Evolutionary conservation across 2,113 vertebrate genomes (phyloP), one percentile per base, ranked within the genome.

Genomic region (Lampris incognitus): DNA sequence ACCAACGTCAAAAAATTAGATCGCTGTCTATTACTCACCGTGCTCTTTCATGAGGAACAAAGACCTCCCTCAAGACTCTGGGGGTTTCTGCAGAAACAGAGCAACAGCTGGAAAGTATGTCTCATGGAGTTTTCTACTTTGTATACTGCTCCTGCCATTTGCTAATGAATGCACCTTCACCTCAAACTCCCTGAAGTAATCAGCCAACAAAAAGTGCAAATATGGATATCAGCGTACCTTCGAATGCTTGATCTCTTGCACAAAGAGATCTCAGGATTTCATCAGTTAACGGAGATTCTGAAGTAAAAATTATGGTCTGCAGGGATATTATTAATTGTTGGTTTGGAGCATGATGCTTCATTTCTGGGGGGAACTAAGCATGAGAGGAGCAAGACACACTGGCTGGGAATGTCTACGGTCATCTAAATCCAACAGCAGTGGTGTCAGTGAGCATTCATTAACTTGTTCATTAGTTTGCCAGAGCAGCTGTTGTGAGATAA

Each of bases 381-480:
- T 63, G 13, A 41, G 46, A 60, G 4, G 4, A 44, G 48, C 52
- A 8, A 70, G 50, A 37, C 6, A 60, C 44, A 49, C 38, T 41
- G 2, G 48, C 48, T 60, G 74, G 24, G 24, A 24, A 24, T 24
- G 24, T 46, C 44, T 46, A 4, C 44, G 4, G 4, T 46, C 44
- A 1, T 46, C 5, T n/a, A 64, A 55, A 61, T 69, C n/a, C 59
- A 65, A 82, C 42, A 37, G 48, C 73, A 62, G 59, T 60, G 66
- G 13, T 24, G 24, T 24, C 24, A 24, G 24, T 24, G 24, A 67
- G 54, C 81, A 65, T 84, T 82, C 81, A 88, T 74, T 79, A 64
- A n/a, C 11, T 80, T n/a, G 24, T 39, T 24, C 52, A 48, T 76
- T 68, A 73, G 56, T 78, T 84, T 76, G 70, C 56, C 51, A 7